Conservation (phyloP, 2,797 vertebrate genomes). For the Triplophysa yarkandensis region DNA sequence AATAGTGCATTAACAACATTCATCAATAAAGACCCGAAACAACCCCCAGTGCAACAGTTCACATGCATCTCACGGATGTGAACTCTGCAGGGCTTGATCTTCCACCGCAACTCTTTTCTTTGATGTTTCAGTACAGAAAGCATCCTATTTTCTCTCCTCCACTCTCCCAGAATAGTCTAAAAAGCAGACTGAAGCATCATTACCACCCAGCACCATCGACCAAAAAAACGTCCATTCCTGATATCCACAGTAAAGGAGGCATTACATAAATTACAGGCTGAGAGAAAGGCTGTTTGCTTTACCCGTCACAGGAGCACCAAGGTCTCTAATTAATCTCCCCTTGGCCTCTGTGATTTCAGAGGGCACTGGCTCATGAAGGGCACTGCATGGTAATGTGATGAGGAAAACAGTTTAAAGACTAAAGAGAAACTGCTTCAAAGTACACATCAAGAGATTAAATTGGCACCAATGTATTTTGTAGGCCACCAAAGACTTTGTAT, state of each 20-base stretch:
- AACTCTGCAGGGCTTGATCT: constrained; percentile 30
- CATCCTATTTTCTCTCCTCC: constrained; percentile 27
- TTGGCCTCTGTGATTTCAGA: constrained; percentile 24
- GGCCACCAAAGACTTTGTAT: neutral
- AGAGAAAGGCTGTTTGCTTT: constrained; percentile 41
- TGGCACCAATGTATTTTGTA: constrained; percentile 6
- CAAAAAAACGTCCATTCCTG: constrained; percentile 35
- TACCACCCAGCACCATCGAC: constrained; percentile 21
- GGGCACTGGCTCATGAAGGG: constrained; percentile 38
- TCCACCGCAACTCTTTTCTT: constrained; percentile 19
- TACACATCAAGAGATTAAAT: neutral
- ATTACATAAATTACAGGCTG: constrained; percentile 52
- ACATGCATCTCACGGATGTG: constrained; percentile 10
- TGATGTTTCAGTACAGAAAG: constrained; percentile 37
- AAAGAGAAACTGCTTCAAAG: constrained; percentile 1
- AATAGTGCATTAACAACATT: constrained; percentile 8
- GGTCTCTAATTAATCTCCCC: constrained; percentile 56
- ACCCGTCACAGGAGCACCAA: constrained; percentile 41
- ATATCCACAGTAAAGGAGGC: constrained; percentile 41
- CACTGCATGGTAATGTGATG: constrained; percentile 32
- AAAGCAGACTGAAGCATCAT: constrained; percentile 24
- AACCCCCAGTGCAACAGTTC: constrained; percentile 27
- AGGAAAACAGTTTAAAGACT: constrained; percentile 29
- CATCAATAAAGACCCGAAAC: constrained; percentile 16
- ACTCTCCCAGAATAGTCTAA: constrained; percentile 45